A percentile compares a stretch with the other conserved stretches of the same genome.
These are phyloP conservation scores for Sarcophaga carnaria DNA, from an alignment of 2,888 invertebrate genomes.

Conservation along the genomic window DNA sequence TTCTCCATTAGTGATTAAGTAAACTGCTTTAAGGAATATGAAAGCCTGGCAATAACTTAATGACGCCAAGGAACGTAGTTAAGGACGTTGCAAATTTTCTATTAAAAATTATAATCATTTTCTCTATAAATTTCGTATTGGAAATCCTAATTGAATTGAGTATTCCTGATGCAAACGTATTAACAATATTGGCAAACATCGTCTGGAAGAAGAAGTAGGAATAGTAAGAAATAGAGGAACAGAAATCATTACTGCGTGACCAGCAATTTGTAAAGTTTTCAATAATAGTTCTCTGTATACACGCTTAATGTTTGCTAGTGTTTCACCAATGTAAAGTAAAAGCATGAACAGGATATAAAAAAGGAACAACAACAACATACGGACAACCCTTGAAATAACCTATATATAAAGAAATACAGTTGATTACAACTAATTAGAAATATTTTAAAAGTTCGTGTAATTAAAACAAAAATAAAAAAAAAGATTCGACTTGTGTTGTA, in stretches of 20 bases:
- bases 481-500: no score
- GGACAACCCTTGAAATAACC: slow-evolving; percentile 28
- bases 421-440: neutral
- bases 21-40: no score
- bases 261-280: slow-evolving; percentile 65
- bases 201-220: neutral
- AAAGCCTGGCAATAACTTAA: no score
- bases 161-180: slow-evolving; percentile 1
- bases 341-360: neutral
- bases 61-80: no score
- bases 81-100: neutral
- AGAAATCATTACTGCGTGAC: slow-evolving; percentile 60
- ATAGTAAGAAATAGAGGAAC: slow-evolving; percentile 32
- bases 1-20: no score
- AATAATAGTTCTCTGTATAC: slow-evolving; percentile 55
- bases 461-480: no score
- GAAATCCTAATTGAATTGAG: slow-evolving; percentile 13
- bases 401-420: slow-evolving; percentile 1
- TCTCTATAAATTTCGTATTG: neutral
- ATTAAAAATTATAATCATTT: neutral
- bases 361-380: slow-evolving; percentile 11
- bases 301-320: slow-evolving; percentile 25
- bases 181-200: slow-evolving; percentile 30
- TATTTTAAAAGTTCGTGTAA: neutral
- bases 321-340: slow-evolving; percentile 11